Evolutionary conservation across 2,113 vertebrate species (phyloP).

Genomic region (Xenopus laevis): DNA sequence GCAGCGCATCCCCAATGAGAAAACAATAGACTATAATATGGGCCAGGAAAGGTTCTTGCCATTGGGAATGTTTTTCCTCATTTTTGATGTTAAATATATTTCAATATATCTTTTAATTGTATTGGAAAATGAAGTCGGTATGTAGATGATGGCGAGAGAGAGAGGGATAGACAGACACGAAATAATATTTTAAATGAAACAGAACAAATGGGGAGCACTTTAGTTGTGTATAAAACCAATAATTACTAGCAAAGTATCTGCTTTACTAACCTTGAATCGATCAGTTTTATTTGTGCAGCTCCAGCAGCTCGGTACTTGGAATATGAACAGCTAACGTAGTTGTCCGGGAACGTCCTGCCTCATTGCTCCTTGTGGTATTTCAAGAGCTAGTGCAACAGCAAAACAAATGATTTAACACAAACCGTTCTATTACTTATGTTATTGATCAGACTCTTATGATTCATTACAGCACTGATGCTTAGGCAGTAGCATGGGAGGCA

Average conservation of each 20-base stretch:
- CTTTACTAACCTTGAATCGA: constrained; percentile 18
- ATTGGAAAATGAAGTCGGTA: no score
- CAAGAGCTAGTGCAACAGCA: constrained; percentile 32
- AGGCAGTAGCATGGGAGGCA: constrained; percentile 30
- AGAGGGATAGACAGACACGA: no score
- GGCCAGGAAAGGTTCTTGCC: no score
- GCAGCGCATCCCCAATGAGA: no score
- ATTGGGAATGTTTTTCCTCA: no score
- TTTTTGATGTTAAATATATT: no score
- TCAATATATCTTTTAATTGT: no score
- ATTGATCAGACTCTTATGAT: constrained; percentile 44
- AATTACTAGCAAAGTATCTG: background rate
- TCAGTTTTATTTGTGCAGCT: constrained; percentile 37
- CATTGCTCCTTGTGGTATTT: constrained; percentile 44
- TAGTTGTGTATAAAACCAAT: no score
- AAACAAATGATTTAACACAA: constrained; percentile 45
- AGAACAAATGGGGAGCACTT: no score
- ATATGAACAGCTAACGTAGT: constrained; percentile 33
- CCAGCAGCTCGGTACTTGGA: constrained; percentile 22
- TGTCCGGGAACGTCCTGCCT: constrained; percentile 32
- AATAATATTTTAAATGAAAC: no score
- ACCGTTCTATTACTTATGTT: constrained; percentile 43
- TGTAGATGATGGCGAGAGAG: no score
- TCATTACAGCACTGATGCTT: constrained; percentile 33
- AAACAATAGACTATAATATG: no score